These are phyloP conservation scores for Diacarnus erythraeanus DNA, from an alignment of 37 sponge, comb jelly and placozoan genomes.

Conservation along the genomic window DNA sequence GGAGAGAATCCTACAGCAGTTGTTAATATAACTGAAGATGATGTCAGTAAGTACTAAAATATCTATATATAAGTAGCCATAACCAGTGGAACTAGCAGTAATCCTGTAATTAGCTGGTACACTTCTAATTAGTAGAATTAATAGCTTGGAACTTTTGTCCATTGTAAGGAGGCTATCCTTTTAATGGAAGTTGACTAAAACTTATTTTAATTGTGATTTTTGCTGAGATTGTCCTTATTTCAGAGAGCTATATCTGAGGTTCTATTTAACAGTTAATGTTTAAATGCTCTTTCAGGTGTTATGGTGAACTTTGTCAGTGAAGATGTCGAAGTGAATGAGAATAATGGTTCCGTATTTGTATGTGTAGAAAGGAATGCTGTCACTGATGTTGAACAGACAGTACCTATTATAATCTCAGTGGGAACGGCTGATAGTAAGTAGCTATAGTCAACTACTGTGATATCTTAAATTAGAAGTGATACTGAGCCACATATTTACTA, in stretches of 20 bases:
- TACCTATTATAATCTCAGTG: not conserved
- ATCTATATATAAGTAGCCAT: no score
- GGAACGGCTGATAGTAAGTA: not conserved
- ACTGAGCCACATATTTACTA: no score
- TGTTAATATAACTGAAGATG: constrained; percentile 33
- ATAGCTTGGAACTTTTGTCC: no score
- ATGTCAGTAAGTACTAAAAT: constrained; percentile 4
- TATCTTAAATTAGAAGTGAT: no score
- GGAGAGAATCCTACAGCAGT: not conserved
- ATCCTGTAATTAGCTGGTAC: no score
- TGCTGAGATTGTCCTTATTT: no score
- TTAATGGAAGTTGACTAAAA: constrained; percentile 14
- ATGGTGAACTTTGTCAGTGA: not conserved
- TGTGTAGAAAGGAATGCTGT: constrained; percentile 7
- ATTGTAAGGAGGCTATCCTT: no score
- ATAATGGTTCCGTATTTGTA: constrained; percentile 20
- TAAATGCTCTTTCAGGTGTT: not conserved
- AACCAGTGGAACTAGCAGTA: no score
- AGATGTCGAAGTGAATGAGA: constrained; percentile 33
- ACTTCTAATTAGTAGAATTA: no score
- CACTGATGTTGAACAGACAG: not conserved
- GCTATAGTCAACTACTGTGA: not conserved
- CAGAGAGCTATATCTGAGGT: not conserved
- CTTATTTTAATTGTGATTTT: no score
- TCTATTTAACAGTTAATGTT: no score